Percentiles rank a stretch among this genome's conserved stretches.
These are phyloP conservation scores for Listronotus bonariensis DNA, from an alignment of 1,140 invertebrate species.

Conservation along the genomic window DNA sequence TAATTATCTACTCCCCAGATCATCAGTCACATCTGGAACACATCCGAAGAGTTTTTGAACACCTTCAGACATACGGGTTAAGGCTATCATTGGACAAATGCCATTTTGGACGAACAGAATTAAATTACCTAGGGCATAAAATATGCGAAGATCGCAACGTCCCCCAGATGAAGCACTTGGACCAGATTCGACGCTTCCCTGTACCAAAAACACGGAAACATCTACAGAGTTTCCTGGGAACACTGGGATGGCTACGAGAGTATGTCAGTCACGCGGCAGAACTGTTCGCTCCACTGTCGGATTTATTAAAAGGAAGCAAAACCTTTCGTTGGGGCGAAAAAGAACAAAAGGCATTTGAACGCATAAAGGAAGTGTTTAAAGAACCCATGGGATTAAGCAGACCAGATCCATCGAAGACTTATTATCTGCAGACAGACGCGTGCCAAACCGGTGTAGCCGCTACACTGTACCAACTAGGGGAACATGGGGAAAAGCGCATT, in stretches of 20 bases:
- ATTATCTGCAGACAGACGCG: constrained; percentile 38
- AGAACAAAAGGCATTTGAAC: constrained; percentile 35
- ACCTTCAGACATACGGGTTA: constrained; percentile 8
- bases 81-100: constrained; percentile 19
- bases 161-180: constrained; percentile 12
- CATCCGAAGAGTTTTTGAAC: constrained; percentile 8
- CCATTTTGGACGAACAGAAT: not conserved
- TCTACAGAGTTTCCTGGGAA: constrained; percentile 41
- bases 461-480: constrained; percentile 41
- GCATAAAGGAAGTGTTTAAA: constrained; percentile 44
- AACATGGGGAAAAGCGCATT: constrained; percentile 11
- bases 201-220: constrained; percentile 7
- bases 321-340: constrained; percentile 4
- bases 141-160: not conserved
- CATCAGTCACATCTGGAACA: constrained; percentile 7
- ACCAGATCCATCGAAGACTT: constrained; percentile 44
- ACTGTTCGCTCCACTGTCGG: constrained; percentile 31
- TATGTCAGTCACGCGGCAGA: constrained; percentile 39
- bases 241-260: constrained; percentile 44
- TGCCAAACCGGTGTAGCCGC: constrained; percentile 44
- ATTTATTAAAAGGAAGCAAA: constrained; percentile 24
- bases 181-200: not conserved
- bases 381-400: constrained; percentile 29
- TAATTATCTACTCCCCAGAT: constrained; percentile 4
- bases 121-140: constrained; percentile 23